Evolutionary conservation across 2,797 vertebrate species (phyloP), one percentile per base, ranked within the genome.

Genomic region (Austrolebias charrua): DNA sequence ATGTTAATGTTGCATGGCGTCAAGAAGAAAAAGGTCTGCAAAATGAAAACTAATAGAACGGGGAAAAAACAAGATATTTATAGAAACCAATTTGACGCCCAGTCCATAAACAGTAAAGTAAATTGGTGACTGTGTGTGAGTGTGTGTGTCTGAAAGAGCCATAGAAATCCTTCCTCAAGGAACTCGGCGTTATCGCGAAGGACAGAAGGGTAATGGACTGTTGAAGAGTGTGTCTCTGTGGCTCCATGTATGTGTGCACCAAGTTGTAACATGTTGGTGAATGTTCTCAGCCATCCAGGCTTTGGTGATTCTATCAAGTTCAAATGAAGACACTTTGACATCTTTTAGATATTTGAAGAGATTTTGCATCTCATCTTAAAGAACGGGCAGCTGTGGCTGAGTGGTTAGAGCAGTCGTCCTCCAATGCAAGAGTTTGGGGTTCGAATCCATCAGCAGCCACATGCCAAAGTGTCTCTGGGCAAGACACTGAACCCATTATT

Each of bases 31-130:
- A 56, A 73, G 66, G 63, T 74, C 69, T 73, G 76, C 52, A 66
- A 40, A 78, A 76, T 76, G 50, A 79, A 75, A 66, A 65, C 58
- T 68, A 74, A 77, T 68, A 40, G 62, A 78, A 76, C 58, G 35
- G 52, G 43, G 24, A 31, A 53, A 67, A 60, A 69, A 48, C 40
- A 40, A 38, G 44, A 53, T 86, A 80, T 86, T 89, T 84, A 81
- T 79, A 79, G 82, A 81, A 85, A 81, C 29, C 71, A 75, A 90
- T 86, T 86, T 80, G 63, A 70, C 48, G 70, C 35, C 70, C 66
- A 71, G 74, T 70, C 56, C 53, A 60, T 60, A 59, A 72, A 80
- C 70, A 80, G 76, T 71, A 79, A 58, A 51, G 65, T 68, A 71
- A 87, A 83, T 87, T 62, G 84, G 76, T 65, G 35, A 24, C 6